Conservation (phyloP, 2,888 invertebrate genomes). For the Drosophila melanosoma region DNA sequence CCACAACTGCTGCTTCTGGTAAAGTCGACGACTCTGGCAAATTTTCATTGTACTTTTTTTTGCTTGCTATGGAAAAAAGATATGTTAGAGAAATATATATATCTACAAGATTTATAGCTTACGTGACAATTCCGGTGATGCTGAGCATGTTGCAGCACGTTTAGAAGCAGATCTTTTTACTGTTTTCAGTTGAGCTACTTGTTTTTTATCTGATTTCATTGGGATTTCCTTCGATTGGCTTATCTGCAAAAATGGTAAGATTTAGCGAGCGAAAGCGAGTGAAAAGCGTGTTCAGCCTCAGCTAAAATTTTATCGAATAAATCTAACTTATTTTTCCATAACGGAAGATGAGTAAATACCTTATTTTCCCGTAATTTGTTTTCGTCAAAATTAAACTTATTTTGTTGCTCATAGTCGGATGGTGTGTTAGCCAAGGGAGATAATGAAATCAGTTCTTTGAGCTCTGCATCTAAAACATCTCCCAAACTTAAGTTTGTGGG, state of each 20-base stretch:
- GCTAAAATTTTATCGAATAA: background rate
- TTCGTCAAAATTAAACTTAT: background rate
- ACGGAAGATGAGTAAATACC: conserved; percentile 9
- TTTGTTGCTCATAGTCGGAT: background rate
- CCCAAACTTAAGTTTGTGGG: conserved; percentile 30
- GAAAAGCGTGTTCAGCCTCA: background rate
- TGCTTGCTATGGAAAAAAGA: conserved; percentile 2
- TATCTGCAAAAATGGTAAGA: background rate
- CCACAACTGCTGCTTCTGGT: background rate
- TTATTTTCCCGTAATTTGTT: background rate
- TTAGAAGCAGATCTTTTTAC: background rate
- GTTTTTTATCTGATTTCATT: background rate
- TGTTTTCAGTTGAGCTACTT: background rate
- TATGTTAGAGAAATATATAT: background rate
- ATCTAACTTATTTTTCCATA: background rate
- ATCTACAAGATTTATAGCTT: background rate
- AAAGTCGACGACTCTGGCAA: background rate
- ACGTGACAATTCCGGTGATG: conserved; percentile 8
- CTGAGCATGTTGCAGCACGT: conserved; percentile 1
- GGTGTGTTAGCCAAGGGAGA: conserved; percentile 23
- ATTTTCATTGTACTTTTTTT: background rate
- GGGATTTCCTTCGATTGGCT: background rate
- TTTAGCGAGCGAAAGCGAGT: background rate
- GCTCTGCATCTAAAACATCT: conserved; percentile 40
- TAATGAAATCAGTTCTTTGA: conserved; percentile 33